phyloP scores from a whole-genome alignment of 2,797 vertebrate species.

The Peromyscus attwateri region DNA sequence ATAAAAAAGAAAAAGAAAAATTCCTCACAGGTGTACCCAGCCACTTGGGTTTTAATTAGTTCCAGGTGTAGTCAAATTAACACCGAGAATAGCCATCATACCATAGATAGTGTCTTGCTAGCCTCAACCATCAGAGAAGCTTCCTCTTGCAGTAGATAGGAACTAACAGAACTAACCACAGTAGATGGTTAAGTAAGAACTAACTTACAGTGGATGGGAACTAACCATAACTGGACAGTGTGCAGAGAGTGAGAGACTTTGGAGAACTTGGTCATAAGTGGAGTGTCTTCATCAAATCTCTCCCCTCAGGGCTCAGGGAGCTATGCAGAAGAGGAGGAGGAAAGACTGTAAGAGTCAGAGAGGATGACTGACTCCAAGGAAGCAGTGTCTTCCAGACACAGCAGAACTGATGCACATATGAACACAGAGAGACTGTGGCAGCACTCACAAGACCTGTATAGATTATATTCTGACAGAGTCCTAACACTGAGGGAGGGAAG shows the following conservation, averaged over 20 bases:
- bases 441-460: background rate
- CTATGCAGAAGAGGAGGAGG: background rate
- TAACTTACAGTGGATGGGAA: background rate
- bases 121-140: background rate
- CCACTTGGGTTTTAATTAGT: background rate
- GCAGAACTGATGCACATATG: background rate
- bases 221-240: background rate
- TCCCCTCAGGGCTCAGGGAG: background rate
- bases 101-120: background rate
- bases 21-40: background rate
- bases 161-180: background rate
- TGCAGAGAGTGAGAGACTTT: background rate
- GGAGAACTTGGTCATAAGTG: background rate
- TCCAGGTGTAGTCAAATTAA: background rate
- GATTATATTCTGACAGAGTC: background rate
- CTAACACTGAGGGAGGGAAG: background rate
- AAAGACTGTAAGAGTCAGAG: background rate
- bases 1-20: background rate
- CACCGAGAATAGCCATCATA: background rate
- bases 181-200: too few relatives aligned
- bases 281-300: background rate
- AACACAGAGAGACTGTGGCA: background rate
- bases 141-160: background rate
- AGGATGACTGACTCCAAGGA: background rate
- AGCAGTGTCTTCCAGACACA: background rate